Evolutionary conservation across 2,113 vertebrate species (phyloP), one percentile per base, ranked within the genome.

Genomic region (Aegithalos caudatus): DNA sequence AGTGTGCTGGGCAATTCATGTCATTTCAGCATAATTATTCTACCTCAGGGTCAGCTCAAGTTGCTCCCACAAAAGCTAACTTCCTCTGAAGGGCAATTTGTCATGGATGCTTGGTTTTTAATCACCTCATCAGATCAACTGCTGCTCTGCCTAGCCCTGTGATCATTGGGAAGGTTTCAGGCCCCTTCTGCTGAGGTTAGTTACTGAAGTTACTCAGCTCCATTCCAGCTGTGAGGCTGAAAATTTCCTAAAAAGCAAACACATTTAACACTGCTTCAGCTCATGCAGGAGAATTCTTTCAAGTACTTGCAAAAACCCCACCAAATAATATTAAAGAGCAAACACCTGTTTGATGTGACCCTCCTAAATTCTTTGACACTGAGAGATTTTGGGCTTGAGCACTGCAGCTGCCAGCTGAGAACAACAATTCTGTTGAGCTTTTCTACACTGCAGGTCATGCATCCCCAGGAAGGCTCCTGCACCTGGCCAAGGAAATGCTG

Each of bases 71-170:
- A 89, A 94, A 96, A 82, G 53, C 82, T 92, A 66, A 85, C 85
- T 93, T 96, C 74, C 85, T 96, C 94, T 83, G 86, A 95, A 89
- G 94, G 65, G 60, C 83, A 88, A 86, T 96, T 96, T 96, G 95
- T 97, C 97, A 97, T 29, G 91, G 92, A 14, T 81, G 67, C 87
- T 94, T 96, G 95, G 57, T 83, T 95, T 83, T 95, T 95, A 94
- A 96, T 94, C 91, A 80, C 91, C 82, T 96, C 86, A 87, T 94
- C 94, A 92, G 86, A 92, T 93, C 94, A 85, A 13, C 90, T 88
- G 69, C 90, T 73, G 79, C 70, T 91, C 79, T 96, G 70, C 72
- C 77, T 69, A 10, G 44, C 70, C 80, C 92, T 96, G 80, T 51
- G 92, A 92, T 94, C 66, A 62, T 5, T 70, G 64, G 10, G 40